phyloP scores from a whole-genome alignment of 2,113 vertebrate species.

The Neopipo cinnamomea region DNA sequence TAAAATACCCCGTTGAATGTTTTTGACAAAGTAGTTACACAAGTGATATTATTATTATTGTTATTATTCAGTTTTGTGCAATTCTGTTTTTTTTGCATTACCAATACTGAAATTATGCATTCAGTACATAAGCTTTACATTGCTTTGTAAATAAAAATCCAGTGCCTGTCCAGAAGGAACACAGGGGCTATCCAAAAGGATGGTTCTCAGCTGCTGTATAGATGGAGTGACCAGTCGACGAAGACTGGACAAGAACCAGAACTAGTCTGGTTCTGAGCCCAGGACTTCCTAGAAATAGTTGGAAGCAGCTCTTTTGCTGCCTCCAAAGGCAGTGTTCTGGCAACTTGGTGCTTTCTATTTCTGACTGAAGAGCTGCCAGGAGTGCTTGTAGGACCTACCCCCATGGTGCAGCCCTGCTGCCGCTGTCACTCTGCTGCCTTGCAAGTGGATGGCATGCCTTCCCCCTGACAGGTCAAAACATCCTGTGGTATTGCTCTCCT shows the following conservation, averaged over 20 bases:
- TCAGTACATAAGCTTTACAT: neutral
- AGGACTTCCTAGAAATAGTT: neutral
- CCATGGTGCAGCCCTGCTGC: neutral
- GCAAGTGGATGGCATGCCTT: neutral
- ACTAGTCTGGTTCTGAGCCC: neutral
- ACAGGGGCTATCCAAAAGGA: neutral
- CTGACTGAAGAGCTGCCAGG: neutral
- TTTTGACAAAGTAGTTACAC: neutral
- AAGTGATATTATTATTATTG: neutral
- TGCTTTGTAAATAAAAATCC: neutral
- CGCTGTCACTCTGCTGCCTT: neutral
- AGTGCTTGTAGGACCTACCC: neutral
- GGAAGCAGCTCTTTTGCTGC: neutral
- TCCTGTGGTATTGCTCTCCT: neutral
- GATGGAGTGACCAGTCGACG: too few species aligned
- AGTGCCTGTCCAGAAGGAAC: neutral
- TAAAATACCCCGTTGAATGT: neutral
- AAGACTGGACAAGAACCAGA: neutral
- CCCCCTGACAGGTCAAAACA: neutral
- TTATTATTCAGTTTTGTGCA: neutral
- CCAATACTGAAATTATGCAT: neutral
- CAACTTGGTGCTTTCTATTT: neutral
- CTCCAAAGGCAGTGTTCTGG: neutral
- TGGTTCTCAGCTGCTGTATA: fast-evolving
- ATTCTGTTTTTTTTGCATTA: neutral